Conservation (phyloP, 2,888 invertebrate species). For the Caenorhabditis afra region DNA sequence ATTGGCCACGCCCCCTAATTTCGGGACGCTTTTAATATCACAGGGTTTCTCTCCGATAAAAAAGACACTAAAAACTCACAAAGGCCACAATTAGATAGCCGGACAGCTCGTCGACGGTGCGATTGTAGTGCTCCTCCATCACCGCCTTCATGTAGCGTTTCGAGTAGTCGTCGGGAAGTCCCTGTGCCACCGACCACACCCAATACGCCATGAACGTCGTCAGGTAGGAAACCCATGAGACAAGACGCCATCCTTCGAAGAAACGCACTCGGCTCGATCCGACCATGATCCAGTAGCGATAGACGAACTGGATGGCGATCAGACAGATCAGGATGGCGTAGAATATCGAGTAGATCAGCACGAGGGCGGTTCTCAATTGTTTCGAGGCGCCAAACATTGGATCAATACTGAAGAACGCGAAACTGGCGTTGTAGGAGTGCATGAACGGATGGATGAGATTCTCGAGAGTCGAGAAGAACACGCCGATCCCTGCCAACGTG, state of each 20-base stretch:
- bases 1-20: too few relatives aligned
- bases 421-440: constrained; percentile 9
- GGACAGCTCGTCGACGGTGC: too few relatives aligned
- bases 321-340: not conserved
- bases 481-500: not conserved
- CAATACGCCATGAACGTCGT: too few relatives aligned
- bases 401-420: not conserved
- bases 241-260: constrained; percentile 23
- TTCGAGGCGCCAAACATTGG: not conserved
- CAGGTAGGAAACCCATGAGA: too few relatives aligned
- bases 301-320: constrained; percentile 3
- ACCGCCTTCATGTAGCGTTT: too few relatives aligned
- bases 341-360: not conserved
- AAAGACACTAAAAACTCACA: too few relatives aligned
- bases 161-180: too few relatives aligned
- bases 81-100: too few relatives aligned
- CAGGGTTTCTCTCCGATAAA: too few relatives aligned
- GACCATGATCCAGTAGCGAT: constrained; percentile 7
- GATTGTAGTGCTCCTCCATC: too few relatives aligned
- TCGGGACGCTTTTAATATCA: too few relatives aligned
- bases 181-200: too few relatives aligned
- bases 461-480: not conserved
- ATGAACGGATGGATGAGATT: not conserved
- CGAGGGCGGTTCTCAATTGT: not conserved
- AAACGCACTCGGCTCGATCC: constrained; percentile 12